Conservation (phyloP, 2,113 vertebrate genomes). For the Tauraco erythrolophus region DNA sequence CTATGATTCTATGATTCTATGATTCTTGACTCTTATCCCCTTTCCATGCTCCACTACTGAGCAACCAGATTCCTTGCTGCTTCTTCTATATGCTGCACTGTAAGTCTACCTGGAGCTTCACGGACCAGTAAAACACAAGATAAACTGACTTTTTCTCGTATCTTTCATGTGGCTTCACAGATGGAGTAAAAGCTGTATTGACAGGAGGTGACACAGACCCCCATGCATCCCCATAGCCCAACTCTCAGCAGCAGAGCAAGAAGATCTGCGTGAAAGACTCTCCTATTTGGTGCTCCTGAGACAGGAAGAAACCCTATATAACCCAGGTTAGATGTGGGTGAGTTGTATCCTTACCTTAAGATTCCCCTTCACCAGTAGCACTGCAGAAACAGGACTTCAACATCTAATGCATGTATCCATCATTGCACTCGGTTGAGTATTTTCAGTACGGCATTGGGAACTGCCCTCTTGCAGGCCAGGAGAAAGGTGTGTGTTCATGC, state of each 20-base stretch:
- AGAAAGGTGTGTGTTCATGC: background rate
- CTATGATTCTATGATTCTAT: too few species aligned
- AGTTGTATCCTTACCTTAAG: background rate
- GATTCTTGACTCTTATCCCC: background rate
- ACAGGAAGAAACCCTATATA: background rate
- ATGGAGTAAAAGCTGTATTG: background rate
- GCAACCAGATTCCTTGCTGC: background rate
- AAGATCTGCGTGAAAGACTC: background rate
- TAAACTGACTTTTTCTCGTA: background rate
- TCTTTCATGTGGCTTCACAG: background rate
- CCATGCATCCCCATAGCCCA: background rate
- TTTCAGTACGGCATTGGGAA: background rate
- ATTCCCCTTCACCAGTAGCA: fast-evolving
- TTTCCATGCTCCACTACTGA: background rate
- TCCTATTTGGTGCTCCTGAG: background rate
- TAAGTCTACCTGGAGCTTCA: background rate
- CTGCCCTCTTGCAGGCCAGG: background rate
- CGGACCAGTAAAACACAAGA: background rate
- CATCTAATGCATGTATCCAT: fast-evolving
- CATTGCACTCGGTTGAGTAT: background rate
- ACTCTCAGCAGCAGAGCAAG: background rate
- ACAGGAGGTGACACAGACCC: background rate
- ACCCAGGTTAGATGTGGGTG: background rate
- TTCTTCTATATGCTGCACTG: background rate
- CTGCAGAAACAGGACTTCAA: background rate